phyloP scores from a whole-genome alignment of 1,140 invertebrate genomes.

The Arion vulgaris region DNA sequence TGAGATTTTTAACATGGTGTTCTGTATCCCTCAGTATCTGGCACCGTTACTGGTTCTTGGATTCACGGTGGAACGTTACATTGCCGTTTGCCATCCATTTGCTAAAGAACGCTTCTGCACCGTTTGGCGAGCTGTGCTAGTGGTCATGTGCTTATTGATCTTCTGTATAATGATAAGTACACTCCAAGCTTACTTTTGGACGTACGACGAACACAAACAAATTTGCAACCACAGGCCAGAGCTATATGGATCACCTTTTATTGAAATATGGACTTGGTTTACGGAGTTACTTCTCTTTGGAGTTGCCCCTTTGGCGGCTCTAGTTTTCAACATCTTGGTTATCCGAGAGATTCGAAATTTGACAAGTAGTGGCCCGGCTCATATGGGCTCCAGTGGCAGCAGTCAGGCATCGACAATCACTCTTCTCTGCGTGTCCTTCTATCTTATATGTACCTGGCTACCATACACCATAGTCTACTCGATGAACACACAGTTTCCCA shows the following conservation, averaged over 20 bases:
- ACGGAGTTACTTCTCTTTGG: constrained; percentile 66
- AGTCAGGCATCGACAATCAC: constrained; percentile 66
- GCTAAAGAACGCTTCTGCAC: constrained; percentile 85
- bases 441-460: constrained; percentile 67
- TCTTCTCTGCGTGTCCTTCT: constrained; percentile 69
- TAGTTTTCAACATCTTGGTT: constrained; percentile 69
- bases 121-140: constrained; percentile 80
- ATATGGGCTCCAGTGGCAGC: constrained; percentile 33
- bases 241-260: constrained; percentile 47
- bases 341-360: constrained; percentile 63
- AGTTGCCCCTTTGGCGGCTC: constrained; percentile 61
- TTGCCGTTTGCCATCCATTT: constrained; percentile 95
- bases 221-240: constrained; percentile 53
- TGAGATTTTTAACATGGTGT: constrained; percentile 64
- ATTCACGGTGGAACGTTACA: constrained; percentile 94
- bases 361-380: constrained; percentile 53
- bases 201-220: constrained; percentile 48
- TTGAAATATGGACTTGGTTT: constrained; percentile 66
- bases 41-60: constrained; percentile 75
- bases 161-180: constrained; percentile 54
- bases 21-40: constrained; percentile 66
- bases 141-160: constrained; percentile 71
- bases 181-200: constrained; percentile 70
- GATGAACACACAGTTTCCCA: constrained; percentile 50
- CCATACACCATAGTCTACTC: constrained; percentile 68